Evolutionary conservation across 2,888 invertebrate species (phyloP).

Genomic region (Tryphoninae sp.): DNA sequence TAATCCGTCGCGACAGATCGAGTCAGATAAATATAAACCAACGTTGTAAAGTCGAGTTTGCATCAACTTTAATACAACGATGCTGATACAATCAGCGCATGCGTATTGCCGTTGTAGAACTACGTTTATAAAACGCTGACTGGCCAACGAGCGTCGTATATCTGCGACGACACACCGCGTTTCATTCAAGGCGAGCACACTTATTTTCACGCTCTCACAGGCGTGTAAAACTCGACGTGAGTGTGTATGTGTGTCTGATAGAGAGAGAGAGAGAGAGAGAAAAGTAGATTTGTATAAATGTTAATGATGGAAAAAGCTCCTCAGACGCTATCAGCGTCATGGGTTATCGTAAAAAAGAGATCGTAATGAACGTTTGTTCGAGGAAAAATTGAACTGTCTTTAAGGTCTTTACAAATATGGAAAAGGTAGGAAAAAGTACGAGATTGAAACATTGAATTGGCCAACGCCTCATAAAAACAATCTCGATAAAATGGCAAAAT

Average conservation of each 20-base stretch:
- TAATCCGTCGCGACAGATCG: background rate
- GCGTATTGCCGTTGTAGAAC: background rate
- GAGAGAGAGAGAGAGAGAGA: background rate
- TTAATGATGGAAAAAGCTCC: too few species aligned
- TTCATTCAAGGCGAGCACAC: conserved; percentile 27
- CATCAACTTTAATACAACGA: background rate
- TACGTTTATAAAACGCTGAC: conserved; percentile 16
- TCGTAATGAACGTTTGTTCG: too few species aligned
- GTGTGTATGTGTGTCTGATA: background rate
- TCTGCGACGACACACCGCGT: conserved; percentile 19
- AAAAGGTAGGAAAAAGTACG: too few species aligned
- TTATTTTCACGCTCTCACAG: conserved; percentile 24
- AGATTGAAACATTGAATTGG: too few species aligned
- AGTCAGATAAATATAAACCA: background rate
- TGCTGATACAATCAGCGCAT: too few species aligned
- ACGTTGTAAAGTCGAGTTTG: background rate
- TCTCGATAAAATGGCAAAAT: conserved; percentile 5
- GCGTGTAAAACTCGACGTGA: background rate
- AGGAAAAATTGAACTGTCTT: too few species aligned
- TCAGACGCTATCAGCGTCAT: too few species aligned
- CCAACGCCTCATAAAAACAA: background rate
- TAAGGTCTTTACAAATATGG: too few species aligned
- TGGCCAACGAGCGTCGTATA: conserved; percentile 13
- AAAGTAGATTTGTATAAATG: conserved; percentile 1
- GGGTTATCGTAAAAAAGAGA: too few species aligned